These are phyloP conservation scores for Chromis chromis DNA, from an alignment of 2,797 vertebrate species.

Conservation along the genomic window DNA sequence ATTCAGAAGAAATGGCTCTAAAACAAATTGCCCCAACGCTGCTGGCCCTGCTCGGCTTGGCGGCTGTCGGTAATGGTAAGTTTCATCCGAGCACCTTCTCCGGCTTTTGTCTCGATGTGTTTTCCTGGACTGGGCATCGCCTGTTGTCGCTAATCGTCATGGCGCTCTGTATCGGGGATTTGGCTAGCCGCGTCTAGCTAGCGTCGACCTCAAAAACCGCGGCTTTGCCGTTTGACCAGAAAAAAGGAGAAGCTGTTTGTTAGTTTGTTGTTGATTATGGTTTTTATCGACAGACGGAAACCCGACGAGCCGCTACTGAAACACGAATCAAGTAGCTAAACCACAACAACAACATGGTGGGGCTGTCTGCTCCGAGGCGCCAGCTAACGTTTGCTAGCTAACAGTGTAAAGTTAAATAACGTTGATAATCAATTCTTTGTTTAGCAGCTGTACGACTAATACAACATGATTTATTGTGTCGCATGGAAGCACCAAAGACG, in stretches of 20 bases:
- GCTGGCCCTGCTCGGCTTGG: constrained; percentile 77
- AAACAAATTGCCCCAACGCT: constrained; percentile 71
- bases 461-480: fast-evolving
- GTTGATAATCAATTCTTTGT: background rate
- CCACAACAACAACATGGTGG: constrained; percentile 78
- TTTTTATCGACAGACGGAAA: constrained; percentile 3
- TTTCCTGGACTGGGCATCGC: constrained; percentile 77
- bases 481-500: fast-evolving
- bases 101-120: constrained; percentile 77
- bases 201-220: constrained; percentile 59
- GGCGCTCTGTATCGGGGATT: constrained; percentile 77
- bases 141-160: constrained; percentile 83
- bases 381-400: constrained; percentile 63
- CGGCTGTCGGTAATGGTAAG: constrained; percentile 81
- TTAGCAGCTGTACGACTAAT: background rate
- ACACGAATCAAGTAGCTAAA: constrained; percentile 54
- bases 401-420: constrained; percentile 52
- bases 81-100: constrained; percentile 65
- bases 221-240: background rate
- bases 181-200: constrained; percentile 67
- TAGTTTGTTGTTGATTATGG: background rate
- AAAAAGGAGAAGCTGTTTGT: background rate
- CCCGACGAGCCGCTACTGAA: constrained; percentile 7
- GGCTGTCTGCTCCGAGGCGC: constrained; percentile 57
- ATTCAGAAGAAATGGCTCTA: constrained; percentile 82